Percentiles rank a stretch among this genome's conserved stretches.
phyloP scores from a whole-genome alignment of 2,888 invertebrate species.

The Ptilodon capucinus region DNA sequence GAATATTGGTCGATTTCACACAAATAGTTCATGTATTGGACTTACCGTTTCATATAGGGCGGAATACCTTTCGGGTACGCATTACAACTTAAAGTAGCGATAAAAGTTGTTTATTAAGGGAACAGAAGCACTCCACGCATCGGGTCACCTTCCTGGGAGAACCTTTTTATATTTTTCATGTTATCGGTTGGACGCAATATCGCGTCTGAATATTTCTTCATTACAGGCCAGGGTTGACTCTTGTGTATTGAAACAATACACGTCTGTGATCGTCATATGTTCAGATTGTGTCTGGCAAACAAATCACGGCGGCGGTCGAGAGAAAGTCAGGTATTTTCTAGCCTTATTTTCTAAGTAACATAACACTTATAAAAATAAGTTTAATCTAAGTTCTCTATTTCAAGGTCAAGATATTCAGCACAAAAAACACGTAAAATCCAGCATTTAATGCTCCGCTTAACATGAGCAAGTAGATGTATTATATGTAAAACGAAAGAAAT shows the following conservation, averaged over 20 bases:
- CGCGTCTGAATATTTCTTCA: conserved; percentile 10
- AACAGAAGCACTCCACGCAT: conserved; percentile 20
- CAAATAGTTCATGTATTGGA: conserved; percentile 14
- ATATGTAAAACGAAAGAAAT: not conserved
- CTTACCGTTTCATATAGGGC: conserved; percentile 31
- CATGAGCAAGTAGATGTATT: not conserved
- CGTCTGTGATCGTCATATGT: conserved; percentile 3
- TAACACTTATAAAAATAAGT: too few species aligned
- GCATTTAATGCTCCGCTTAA: too few species aligned
- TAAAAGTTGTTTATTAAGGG: conserved; percentile 53
- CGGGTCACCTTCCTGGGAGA: conserved; percentile 30
- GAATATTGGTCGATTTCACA: too few species aligned
- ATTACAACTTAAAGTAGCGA: conserved; percentile 47
- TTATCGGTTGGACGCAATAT: conserved; percentile 21
- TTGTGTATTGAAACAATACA: conserved; percentile 1
- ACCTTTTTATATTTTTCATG: conserved; percentile 28
- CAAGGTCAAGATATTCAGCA: too few species aligned
- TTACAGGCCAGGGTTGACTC: conserved; percentile 2
- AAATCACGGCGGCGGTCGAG: conserved; percentile 2
- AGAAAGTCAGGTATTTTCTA: not conserved
- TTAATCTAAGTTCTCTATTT: too few species aligned
- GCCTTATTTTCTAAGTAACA: too few species aligned
- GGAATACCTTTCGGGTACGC: conserved; percentile 24
- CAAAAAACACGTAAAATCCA: too few species aligned
- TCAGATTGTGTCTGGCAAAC: conserved; percentile 5